Conservation (phyloP, 2,888 invertebrate species). For the Lasioglossum malachurum region DNA sequence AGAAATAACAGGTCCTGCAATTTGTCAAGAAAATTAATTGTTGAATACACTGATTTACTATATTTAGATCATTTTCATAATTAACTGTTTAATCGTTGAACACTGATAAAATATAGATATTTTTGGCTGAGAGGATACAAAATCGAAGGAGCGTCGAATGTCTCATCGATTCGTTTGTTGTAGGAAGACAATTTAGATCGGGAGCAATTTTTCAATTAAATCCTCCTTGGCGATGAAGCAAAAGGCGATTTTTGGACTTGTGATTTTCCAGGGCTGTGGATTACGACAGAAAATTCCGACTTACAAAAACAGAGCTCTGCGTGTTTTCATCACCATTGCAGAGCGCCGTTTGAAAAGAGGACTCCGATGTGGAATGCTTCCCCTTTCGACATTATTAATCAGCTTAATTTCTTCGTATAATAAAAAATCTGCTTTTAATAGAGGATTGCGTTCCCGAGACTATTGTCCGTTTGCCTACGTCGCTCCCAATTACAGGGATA, state of each 20-base stretch:
- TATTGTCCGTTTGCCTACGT: not conserved
- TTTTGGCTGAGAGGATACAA: too few relatives aligned
- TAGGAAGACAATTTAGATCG: not conserved
- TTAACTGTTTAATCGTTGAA: not conserved
- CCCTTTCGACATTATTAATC: not conserved
- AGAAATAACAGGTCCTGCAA: not conserved
- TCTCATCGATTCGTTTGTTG: not conserved
- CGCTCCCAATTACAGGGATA: not conserved
- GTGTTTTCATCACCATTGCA: not conserved
- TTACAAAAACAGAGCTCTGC: not conserved
- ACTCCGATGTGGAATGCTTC: not conserved
- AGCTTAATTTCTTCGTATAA: slow-evolving; percentile 1
- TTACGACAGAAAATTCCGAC: not conserved
- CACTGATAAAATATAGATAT: not conserved
- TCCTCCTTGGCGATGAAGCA: not conserved
- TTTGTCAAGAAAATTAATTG: not conserved
- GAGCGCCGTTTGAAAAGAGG: not conserved
- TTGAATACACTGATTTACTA: not conserved
- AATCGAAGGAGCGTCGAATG: not conserved
- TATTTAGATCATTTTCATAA: too few relatives aligned
- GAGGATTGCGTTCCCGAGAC: not conserved
- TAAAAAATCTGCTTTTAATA: not conserved
- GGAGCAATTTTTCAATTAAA: not conserved
- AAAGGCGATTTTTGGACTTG: not conserved
- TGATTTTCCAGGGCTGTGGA: not conserved